Conservation (phyloP, 1,140 invertebrate genomes). For the Psix sp. region DNA sequence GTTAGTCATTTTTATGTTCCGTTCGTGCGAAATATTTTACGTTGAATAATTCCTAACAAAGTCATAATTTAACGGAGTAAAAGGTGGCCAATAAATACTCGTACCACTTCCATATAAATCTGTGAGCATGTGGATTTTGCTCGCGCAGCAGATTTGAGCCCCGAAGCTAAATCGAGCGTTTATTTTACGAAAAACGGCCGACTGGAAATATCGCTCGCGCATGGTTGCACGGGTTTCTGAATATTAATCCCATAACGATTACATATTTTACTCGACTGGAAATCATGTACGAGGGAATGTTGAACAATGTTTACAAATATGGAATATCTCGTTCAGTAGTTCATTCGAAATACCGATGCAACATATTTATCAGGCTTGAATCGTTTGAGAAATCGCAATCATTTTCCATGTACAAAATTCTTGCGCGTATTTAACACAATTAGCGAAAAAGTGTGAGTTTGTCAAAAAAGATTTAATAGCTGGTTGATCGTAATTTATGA, state of each 20-base stretch:
- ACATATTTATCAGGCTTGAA: no score
- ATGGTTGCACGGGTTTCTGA: constrained; percentile 17
- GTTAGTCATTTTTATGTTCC: neutral
- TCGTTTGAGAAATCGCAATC: no score
- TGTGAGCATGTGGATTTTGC: constrained; percentile 12
- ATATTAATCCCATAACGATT: constrained; percentile 10
- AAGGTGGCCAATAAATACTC: constrained; percentile 6
- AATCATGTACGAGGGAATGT: constrained; percentile 13
- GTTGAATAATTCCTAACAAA: constrained; percentile 5
- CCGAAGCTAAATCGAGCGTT: constrained; percentile 12
- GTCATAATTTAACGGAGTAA: constrained; percentile 19
- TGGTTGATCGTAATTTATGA: no score
- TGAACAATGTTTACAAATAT: constrained; percentile 15
- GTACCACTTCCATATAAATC: constrained; percentile 21
- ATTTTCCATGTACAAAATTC: no score
- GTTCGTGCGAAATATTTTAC: neutral
- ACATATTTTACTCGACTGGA: constrained; percentile 10
- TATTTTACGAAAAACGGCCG: constrained; percentile 23
- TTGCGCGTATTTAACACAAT: no score
- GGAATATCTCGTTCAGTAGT: no score
- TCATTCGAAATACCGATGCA: no score
- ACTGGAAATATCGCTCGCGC: constrained; percentile 14
- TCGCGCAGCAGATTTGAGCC: constrained; percentile 15
- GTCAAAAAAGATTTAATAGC: no score
- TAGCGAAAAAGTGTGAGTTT: no score